These are phyloP conservation scores for Sebastes taczanowskii DNA, from an alignment of 2,797 vertebrate species.

Conservation along the genomic window DNA sequence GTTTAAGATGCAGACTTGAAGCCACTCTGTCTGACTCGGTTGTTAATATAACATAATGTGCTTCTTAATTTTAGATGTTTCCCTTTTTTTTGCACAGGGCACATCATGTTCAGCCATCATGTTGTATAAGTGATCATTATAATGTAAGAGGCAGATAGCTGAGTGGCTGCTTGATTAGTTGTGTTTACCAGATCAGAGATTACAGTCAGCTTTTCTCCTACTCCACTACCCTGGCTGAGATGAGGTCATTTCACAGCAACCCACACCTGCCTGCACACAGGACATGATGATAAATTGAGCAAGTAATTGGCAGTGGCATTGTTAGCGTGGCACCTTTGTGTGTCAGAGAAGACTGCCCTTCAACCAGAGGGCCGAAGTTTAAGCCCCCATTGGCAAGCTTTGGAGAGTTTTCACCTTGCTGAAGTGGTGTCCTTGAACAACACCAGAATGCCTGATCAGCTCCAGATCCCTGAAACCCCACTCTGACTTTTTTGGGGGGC, in stretches of 20 bases:
- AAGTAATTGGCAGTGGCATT: slow-evolving; percentile 60
- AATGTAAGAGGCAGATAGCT: slow-evolving; percentile 32
- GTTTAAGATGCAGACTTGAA: slow-evolving; percentile 28
- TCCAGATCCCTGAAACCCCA: neutral
- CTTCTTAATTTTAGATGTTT: slow-evolving; percentile 21
- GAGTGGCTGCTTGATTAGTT: slow-evolving; percentile 60
- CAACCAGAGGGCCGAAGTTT: neutral
- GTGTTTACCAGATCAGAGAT: slow-evolving; percentile 56
- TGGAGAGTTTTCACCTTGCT: slow-evolving; percentile 13
- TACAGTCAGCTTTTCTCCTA: slow-evolving; percentile 40
- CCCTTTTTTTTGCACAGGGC: neutral
- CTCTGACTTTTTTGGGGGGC: neutral
- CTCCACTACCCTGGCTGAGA: slow-evolving; percentile 32
- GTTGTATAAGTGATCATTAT: slow-evolving; percentile 57
- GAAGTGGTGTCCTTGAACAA: slow-evolving; percentile 14
- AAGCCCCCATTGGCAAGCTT: neutral
- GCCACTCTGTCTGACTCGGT: slow-evolving; percentile 4
- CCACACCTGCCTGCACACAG: slow-evolving; percentile 41
- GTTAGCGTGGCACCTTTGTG: slow-evolving; percentile 50
- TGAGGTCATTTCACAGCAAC: slow-evolving; percentile 39
- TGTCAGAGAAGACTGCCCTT: slow-evolving; percentile 2
- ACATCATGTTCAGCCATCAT: slow-evolving; percentile 25
- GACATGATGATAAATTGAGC: slow-evolving; percentile 66
- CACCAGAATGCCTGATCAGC: slow-evolving; percentile 1
- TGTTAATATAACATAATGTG: slow-evolving; percentile 27